Evolutionary conservation across 2,797 vertebrate species (phyloP).

Genomic region (Sebastes miniatus): DNA sequence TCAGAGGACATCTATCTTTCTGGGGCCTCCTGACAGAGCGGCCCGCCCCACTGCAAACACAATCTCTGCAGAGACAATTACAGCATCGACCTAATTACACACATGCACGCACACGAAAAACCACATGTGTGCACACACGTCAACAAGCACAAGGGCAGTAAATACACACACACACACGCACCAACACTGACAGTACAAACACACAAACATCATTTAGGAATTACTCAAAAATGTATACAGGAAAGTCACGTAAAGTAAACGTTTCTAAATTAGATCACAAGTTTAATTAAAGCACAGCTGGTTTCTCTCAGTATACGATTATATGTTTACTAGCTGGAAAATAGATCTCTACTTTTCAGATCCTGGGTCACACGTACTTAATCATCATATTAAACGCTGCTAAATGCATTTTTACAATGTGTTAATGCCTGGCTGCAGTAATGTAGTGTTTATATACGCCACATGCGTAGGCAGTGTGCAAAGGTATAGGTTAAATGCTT

Average conservation of each 20-base stretch:
- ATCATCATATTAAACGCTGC: neutral
- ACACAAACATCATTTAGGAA: constrained; percentile 30
- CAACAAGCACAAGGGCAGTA: neutral
- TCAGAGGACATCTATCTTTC: constrained; percentile 58
- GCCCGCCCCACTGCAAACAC: constrained; percentile 61
- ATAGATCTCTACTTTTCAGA: neutral
- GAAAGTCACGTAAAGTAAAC: constrained; percentile 19
- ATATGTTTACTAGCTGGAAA: neutral
- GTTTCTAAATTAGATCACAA: constrained; percentile 23
- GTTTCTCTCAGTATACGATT: neutral
- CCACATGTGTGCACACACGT: constrained; percentile 12
- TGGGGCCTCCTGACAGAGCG: constrained; percentile 53
- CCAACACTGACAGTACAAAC: constrained; percentile 1
- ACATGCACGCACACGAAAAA: constrained; percentile 34
- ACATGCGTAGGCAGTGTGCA: neutral
- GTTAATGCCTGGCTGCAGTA: neutral
- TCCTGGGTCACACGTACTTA: neutral
- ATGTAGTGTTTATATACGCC: neutral
- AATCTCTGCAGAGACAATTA: constrained; percentile 73
- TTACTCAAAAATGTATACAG: constrained; percentile 37
- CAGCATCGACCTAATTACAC: constrained; percentile 71
- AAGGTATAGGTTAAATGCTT: neutral
- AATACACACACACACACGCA: constrained; percentile 28
- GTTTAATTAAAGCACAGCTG: constrained; percentile 15
- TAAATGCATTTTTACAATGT: neutral